Conservation (phyloP, 2,888 invertebrate species). For the Dolichopus griseipennis region DNA sequence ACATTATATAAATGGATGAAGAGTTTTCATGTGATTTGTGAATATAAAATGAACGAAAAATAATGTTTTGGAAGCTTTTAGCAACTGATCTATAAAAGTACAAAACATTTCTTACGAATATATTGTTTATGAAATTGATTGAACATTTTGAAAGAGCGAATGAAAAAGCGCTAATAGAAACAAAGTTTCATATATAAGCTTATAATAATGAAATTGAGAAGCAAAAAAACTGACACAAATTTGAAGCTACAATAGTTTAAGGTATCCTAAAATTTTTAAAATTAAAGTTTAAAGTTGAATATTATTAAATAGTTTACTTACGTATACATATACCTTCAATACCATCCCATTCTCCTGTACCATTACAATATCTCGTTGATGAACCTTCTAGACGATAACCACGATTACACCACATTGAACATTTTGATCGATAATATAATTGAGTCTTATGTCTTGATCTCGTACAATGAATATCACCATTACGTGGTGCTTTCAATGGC, state of each 20-base stretch:
- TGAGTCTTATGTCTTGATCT: constrained; percentile 38
- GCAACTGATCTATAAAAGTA: too few relatives aligned
- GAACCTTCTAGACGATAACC: constrained; percentile 50
- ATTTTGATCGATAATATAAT: constrained; percentile 38
- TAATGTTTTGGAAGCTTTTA: too few relatives aligned
- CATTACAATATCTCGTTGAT: constrained; percentile 45
- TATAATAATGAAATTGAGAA: constrained; percentile 6
- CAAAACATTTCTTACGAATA: too few relatives aligned
- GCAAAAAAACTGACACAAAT: not conserved
- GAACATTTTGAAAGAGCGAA: too few relatives aligned
- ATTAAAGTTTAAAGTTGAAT: not conserved
- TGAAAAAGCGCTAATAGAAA: too few relatives aligned
- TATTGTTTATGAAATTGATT: too few relatives aligned
- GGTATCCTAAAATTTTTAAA: not conserved
- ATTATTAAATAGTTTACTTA: constrained; percentile 34
- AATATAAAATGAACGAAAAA: too few relatives aligned
- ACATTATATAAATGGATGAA: too few relatives aligned
- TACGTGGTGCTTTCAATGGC: constrained; percentile 32
- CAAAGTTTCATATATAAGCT: too few relatives aligned
- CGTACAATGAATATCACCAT: constrained; percentile 39
- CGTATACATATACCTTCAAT: constrained; percentile 47
- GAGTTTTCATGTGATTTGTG: too few relatives aligned
- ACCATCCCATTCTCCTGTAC: constrained; percentile 46
- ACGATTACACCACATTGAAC: constrained; percentile 37
- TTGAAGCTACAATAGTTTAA: not conserved